Evolutionary conservation across 1,140 invertebrate species (phyloP).

Genomic region (Rhyacophila brunnea): DNA sequence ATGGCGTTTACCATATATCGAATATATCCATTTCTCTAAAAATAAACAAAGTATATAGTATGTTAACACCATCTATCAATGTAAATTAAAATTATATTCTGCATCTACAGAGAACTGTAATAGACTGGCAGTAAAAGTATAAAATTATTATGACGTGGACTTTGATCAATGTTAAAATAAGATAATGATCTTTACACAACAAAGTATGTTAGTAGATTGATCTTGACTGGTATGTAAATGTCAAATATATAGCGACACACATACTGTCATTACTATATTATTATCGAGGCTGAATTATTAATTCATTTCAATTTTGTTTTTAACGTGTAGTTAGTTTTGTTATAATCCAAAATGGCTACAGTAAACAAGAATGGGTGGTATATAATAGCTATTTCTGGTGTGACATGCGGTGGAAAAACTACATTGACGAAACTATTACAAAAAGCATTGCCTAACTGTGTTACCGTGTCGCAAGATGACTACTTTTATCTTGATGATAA

Average conservation of each 20-base stretch:
- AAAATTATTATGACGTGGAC: too few species aligned
- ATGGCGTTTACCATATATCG: constrained; percentile 65
- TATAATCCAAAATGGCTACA: neutral
- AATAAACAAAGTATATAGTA: too few species aligned
- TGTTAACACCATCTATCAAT: neutral
- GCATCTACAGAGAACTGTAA: too few species aligned
- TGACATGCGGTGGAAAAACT: constrained; percentile 80
- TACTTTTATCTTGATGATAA: constrained; percentile 73
- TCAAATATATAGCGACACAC: too few species aligned
- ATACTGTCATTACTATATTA: too few species aligned
- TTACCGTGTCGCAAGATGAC: constrained; percentile 70
- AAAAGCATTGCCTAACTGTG: constrained; percentile 53
- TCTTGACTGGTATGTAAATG: too few species aligned
- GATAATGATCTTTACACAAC: too few species aligned
- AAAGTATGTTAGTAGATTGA: too few species aligned
- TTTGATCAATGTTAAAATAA: too few species aligned
- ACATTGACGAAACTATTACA: constrained; percentile 62
- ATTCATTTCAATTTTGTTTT: neutral
- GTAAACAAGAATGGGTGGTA: constrained; percentile 55
- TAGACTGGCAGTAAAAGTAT: too few species aligned
- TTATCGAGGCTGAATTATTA: neutral
- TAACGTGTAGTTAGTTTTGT: neutral
- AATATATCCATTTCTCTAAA: constrained; percentile 46
- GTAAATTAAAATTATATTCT: neutral
- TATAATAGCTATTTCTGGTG: constrained; percentile 72